phyloP scores from a whole-genome alignment of 2,888 invertebrate species.

The Allygus modestus region DNA sequence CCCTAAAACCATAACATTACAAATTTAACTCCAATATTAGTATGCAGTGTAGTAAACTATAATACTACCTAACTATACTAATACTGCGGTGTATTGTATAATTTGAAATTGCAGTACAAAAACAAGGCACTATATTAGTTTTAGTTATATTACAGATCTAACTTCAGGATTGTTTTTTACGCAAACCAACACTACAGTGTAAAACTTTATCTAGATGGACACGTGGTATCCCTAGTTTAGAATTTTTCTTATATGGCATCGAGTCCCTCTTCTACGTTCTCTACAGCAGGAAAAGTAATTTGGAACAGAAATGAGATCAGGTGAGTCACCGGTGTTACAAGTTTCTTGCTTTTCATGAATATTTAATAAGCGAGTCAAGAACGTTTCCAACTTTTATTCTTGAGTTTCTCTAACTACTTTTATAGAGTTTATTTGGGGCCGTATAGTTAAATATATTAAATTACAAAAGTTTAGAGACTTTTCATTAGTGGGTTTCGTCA shows the following conservation, averaged over 20 bases:
- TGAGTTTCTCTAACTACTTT: neutral
- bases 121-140: too few relatives aligned
- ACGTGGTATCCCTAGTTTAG: too few relatives aligned
- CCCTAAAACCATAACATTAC: too few relatives aligned
- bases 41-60: too few relatives aligned
- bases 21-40: too few relatives aligned
- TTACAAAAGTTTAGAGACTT: neutral
- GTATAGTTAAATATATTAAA: neutral
- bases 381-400: neutral
- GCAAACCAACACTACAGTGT: too few relatives aligned
- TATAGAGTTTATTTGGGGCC: neutral
- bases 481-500: neutral
- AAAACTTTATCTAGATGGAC: too few relatives aligned
- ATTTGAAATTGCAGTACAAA: too few relatives aligned
- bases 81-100: too few relatives aligned
- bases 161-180: too few relatives aligned
- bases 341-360: neutral
- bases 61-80: too few relatives aligned
- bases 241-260: neutral
- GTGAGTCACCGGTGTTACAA: neutral
- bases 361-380: neutral
- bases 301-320: neutral
- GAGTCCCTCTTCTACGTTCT: neutral
- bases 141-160: too few relatives aligned
- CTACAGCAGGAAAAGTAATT: neutral